Base-by-base conservation (phyloP, 2,113 vertebrate species). In the Glaucomys volans region DNA sequence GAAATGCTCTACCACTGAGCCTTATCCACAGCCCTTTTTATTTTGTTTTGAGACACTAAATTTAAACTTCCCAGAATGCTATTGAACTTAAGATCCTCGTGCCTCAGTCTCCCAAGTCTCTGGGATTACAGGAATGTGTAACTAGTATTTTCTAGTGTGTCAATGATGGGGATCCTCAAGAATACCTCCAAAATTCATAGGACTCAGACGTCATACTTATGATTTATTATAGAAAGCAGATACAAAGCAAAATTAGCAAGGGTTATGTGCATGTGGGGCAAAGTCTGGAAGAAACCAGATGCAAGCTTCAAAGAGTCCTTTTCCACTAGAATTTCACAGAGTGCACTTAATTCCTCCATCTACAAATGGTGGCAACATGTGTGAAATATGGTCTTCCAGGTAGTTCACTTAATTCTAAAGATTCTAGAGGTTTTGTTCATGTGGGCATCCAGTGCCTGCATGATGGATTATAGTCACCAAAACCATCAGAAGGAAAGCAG, bases 401-500 rank as follows among this genome's bases (percentile, higher is more conserved):
- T 28, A 83, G 71, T 40, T 62, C 62, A 71, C 24, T 79, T 77
- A 22, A 82, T n/a, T 50, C 66, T 89, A 87, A 57, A 75, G 37
- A 89, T 57, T 84, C 42, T 18, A 64, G 28, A 83, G 40, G 9
- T 24, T 83, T 76, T 92, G 47, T 57, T 67, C 69, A 92, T 40
- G 59, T 76, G 69, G 12, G 35, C 17, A 52, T n/a, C 50, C 22
- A 35, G 37, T 89, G 20, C 35, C 71, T 93, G 12, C 11, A 28
- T 95, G 44, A 75, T 77, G 59, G 67, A 88, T 44, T 85, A 35
- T 47, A 92, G 69, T 88, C 83, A 76, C 14, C 76, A 75, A 88
- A 92, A 83, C 50, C 13, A 89, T 35, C 50, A 86, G 47, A 95
- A 57, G 28, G 28, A 92, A 95, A 77, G 66, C 30, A 87, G 35